Evolutionary conservation across 1,140 invertebrate species (phyloP).

Genomic region (Scaptomyza montana): DNA sequence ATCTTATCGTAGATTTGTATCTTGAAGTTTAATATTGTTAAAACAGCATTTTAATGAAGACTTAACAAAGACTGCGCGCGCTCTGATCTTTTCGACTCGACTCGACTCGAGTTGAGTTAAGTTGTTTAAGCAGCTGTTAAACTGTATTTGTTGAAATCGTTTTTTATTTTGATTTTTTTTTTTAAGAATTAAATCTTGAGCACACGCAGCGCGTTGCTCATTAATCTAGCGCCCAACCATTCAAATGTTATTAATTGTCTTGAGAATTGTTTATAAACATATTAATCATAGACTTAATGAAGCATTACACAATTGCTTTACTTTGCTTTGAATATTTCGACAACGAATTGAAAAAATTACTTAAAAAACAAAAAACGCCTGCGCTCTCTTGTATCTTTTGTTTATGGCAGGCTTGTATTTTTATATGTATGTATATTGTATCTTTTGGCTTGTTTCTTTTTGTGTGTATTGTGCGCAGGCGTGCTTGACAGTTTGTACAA

Average conservation of each 20-base stretch:
- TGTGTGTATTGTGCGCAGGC: conserved; percentile 64
- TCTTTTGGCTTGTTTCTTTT: conserved; percentile 14
- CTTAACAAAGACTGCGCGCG: conserved; percentile 42
- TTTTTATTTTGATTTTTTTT: background rate
- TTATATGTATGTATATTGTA: too few relatives aligned
- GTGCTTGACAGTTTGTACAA: conserved; percentile 39
- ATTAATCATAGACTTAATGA: conserved; percentile 78
- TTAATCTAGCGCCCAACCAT: conserved; percentile 62
- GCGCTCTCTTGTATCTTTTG: conserved; percentile 14
- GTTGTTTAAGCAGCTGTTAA: conserved; percentile 48
- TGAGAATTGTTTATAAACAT: conserved; percentile 80
- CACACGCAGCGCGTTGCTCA: conserved; percentile 36
- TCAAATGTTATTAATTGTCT: conserved; percentile 74
- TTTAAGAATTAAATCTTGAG: background rate
- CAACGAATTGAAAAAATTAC: background rate
- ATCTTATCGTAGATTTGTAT: conserved; percentile 81
- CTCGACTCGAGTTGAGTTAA: background rate
- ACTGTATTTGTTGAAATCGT: background rate
- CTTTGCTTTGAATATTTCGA: conserved; percentile 53
- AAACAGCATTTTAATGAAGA: conserved; percentile 78
- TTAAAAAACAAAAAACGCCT: conserved; percentile 10
- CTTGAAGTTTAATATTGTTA: conserved; percentile 74
- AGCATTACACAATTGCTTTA: conserved; percentile 68
- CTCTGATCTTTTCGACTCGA: background rate
- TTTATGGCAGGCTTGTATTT: too few relatives aligned